These are phyloP conservation scores for Apostichopus californicus DNA, from an alignment of 35 echinoderm and acorn worm genomes.

Conservation along the genomic window DNA sequence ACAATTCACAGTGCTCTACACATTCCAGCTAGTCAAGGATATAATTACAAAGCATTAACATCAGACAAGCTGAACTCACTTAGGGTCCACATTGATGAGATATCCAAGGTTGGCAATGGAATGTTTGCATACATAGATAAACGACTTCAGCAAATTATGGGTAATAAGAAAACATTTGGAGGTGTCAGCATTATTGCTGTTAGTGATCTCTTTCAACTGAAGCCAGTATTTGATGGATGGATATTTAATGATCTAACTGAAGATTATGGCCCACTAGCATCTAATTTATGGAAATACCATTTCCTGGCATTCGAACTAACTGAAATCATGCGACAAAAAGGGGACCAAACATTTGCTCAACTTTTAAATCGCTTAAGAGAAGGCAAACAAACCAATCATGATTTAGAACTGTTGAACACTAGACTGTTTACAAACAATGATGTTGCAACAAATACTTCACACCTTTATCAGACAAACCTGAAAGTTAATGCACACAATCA, in stretches of 20 bases:
- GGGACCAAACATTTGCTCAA: constrained; percentile 36
- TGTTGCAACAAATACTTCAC: constrained; percentile 21
- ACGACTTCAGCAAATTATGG: constrained; percentile 34
- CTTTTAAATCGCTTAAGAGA: neutral
- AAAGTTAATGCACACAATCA: constrained; percentile 2
- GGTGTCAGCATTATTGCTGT: constrained; percentile 44
- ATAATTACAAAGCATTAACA: constrained; percentile 17
- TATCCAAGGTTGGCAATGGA: constrained; percentile 56
- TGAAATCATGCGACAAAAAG: constrained; percentile 29
- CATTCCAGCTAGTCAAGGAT: constrained; percentile 44
- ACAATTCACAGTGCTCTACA: no score
- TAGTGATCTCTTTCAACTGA: constrained; percentile 55
- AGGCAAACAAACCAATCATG: constrained; percentile 29
- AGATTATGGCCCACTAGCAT: neutral
- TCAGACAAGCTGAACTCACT: constrained; percentile 14
- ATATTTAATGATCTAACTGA: neutral
- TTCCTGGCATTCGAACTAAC: constrained; percentile 37
- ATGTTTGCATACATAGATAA: constrained; percentile 39
- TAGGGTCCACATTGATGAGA: constrained; percentile 48
- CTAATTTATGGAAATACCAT: neutral
- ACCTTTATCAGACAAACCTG: neutral
- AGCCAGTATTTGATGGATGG: constrained; percentile 55
- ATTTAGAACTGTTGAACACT: neutral
- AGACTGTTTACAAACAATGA: neutral
- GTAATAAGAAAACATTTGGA: constrained; percentile 1